phyloP scores from a whole-genome alignment of 2,113 vertebrate genomes.

The Corydoras sp. region DNA sequence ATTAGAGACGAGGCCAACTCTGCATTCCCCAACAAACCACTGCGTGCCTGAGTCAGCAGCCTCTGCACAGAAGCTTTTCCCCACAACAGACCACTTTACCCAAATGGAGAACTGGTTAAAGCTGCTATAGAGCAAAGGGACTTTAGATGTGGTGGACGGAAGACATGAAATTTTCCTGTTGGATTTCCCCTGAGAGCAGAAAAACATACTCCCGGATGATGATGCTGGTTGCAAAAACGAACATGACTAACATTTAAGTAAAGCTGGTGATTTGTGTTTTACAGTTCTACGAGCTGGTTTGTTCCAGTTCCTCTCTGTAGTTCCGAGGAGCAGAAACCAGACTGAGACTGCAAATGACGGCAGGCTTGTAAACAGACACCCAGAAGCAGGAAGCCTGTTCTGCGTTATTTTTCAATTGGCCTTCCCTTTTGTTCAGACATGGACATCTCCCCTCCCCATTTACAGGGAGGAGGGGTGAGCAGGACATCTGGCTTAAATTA shows the following conservation, averaged over 20 bases:
- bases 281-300: not conserved
- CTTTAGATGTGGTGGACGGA: conserved; percentile 3
- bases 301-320: too few species aligned
- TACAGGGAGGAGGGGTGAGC: conserved; percentile 43
- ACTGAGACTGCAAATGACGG: conserved; percentile 38
- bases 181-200: not conserved
- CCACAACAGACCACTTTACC: not conserved
- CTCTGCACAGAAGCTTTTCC: conserved; percentile 39
- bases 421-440: conserved; percentile 49
- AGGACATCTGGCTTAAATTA: conserved; percentile 66
- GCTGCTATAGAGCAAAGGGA: not conserved
- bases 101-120: not conserved
- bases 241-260: not conserved
- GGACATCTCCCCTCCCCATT: conserved; percentile 27
- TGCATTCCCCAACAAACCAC: conserved; percentile 46
- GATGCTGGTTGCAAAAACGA: not conserved
- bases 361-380: conserved; percentile 32
- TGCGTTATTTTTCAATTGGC: conserved; percentile 16
- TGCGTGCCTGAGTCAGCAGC: conserved; percentile 55
- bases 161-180: conserved; percentile 7
- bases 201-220: not conserved
- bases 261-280: not conserved
- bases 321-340: conserved; percentile 2
- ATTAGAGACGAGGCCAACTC: conserved; percentile 52
- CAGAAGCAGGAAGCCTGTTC: not conserved